These are phyloP conservation scores for Homalodisca vitripennis DNA, from an alignment of 1,140 invertebrate species.

Conservation along the genomic window DNA sequence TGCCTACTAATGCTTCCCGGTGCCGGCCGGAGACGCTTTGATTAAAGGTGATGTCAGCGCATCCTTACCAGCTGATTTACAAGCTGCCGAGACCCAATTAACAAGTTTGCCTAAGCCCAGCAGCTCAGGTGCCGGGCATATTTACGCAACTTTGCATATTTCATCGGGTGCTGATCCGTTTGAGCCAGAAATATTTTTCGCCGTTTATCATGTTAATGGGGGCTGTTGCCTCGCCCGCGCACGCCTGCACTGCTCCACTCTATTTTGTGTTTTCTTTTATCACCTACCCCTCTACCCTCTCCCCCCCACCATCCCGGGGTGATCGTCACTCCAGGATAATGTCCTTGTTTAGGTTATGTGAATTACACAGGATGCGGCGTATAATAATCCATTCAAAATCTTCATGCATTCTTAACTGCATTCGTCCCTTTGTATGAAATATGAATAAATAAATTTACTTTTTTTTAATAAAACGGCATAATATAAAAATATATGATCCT, in stretches of 20 bases:
- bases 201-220: conserved; percentile 11
- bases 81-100: conserved; percentile 7
- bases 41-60: conserved; percentile 14
- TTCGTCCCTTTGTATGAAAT: too few species aligned
- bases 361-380: too few species aligned
- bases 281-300: too few species aligned
- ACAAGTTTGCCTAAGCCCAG: neutral
- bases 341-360: too few species aligned
- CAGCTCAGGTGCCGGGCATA: conserved; percentile 11
- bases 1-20: too few species aligned
- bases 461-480: too few species aligned
- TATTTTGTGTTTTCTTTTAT: conserved; percentile 1
- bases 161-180: conserved; percentile 13
- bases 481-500: too few species aligned
- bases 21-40: conserved; percentile 1
- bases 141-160: conserved; percentile 13
- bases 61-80: conserved; percentile 7
- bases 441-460: too few species aligned
- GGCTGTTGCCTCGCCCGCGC: neutral
- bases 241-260: neutral
- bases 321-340: too few species aligned
- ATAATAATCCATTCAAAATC: too few species aligned
- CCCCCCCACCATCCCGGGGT: too few species aligned
- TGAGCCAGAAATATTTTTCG: conserved; percentile 17
- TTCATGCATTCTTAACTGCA: too few species aligned